Evolutionary conservation across 1,140 invertebrate species (phyloP), one percentile per base, ranked within the genome.

Genomic region (Trialeurodes vaporariorum): DNA sequence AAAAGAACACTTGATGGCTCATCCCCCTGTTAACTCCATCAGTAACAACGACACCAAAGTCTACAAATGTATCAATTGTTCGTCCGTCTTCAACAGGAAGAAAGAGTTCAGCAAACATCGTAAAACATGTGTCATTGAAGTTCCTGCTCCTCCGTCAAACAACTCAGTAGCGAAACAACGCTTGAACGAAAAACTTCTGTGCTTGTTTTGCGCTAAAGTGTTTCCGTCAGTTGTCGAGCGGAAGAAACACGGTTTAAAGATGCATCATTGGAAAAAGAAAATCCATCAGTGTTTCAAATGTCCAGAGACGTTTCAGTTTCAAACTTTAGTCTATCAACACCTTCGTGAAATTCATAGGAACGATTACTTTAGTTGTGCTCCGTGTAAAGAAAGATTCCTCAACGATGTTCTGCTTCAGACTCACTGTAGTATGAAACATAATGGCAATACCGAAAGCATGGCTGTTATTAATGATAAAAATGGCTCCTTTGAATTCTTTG

Each of bases 1-100:
- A 23, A 75, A 72, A 63, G 22, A 27, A 12, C 78, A 79, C 64
- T 66, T 77, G 9, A 67, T 65, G 1, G 70, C 72, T 34, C 76
- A 77, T 69, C 72, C 71, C 12, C 71, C 71, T 1, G 59, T 67
- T 22, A 59, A 58, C 58, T 63, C 24, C 68, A 68, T 40, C 40
- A 63, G 22, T 23, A 13, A 9, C 62, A 69, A 27, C 67, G 64
- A 66, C 64, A 64, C 59, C 27, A 68, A 40, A 59, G 26, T 59
- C 24, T 66, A 71, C 59, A 63, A 60, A 34, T 70, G 71, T 65
- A 49, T 67, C 23, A 64, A 69, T 34, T 69, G 70, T 66, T 65
- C 58, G n/a, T 17, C 40, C 25, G 27, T 61, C 17, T 71, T 69
- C 59, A 27, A 63, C 22, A 66, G 66, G 21, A 68, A 69, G 58